phyloP scores from a whole-genome alignment of 2,113 vertebrate genomes.

The Platysternon megacephalum region DNA sequence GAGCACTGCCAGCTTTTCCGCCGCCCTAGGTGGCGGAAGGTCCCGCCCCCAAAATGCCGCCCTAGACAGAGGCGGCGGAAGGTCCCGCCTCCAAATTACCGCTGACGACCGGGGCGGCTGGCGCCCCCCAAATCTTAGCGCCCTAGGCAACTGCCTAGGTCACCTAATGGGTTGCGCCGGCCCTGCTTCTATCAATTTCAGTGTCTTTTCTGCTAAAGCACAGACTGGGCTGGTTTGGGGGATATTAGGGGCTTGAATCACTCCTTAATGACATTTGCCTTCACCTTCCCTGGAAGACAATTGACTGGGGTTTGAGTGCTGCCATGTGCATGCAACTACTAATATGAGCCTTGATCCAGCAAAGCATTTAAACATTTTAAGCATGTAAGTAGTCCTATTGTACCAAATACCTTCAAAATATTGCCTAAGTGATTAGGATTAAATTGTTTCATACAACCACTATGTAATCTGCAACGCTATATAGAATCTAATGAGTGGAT shows the following conservation, averaged over 20 bases:
- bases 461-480: constrained; percentile 47
- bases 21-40: too few relatives aligned
- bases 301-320: fast-evolving
- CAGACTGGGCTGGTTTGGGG: neutral
- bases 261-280: neutral
- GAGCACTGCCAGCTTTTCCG: too few relatives aligned
- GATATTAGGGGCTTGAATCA: neutral
- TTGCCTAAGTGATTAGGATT: neutral
- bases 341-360: neutral
- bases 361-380: neutral
- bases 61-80: too few relatives aligned
- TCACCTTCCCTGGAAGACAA: neutral
- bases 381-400: neutral
- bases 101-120: too few relatives aligned
- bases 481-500: constrained; percentile 18
- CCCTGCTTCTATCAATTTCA: neutral
- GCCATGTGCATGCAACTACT: fast-evolving
- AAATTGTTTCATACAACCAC: neutral
- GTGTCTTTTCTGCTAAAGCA: neutral
- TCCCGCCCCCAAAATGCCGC: too few relatives aligned
- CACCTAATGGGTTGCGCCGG: too few relatives aligned
- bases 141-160: too few relatives aligned
- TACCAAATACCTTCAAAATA: constrained; percentile 3
- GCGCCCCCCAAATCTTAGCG: too few relatives aligned
- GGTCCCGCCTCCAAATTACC: too few relatives aligned